A percentile compares a stretch with the other conserved stretches of the same genome.
These are phyloP conservation scores for Stegostoma tigrinum DNA, from an alignment of 2,113 vertebrate genomes.

Conservation along the genomic window DNA sequence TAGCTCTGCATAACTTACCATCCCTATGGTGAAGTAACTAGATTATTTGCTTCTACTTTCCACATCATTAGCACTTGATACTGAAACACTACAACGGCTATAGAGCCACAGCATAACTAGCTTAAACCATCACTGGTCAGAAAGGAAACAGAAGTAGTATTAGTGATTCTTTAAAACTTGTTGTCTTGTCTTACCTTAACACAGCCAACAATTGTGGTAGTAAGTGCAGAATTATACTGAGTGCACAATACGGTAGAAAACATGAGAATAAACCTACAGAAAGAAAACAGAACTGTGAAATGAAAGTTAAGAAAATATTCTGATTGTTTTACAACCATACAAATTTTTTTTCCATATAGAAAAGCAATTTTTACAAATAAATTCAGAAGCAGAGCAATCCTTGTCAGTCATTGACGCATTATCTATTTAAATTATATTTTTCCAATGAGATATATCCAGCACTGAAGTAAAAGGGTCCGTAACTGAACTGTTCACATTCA, in stretches of 20 bases:
- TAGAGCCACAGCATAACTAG: neutral
- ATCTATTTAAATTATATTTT: neutral
- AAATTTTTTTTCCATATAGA: neutral
- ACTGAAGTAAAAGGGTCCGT: neutral
- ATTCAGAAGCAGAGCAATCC: neutral
- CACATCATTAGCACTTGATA: neutral
- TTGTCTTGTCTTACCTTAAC: constrained; percentile 70
- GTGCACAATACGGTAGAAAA: constrained; percentile 91
- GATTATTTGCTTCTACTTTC: neutral
- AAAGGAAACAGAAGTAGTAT: neutral
- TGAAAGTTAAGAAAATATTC: neutral
- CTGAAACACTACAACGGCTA: neutral
- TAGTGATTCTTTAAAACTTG: neutral
- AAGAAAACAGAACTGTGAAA: neutral
- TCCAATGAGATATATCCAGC: neutral
- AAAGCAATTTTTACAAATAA: neutral
- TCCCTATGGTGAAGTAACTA: neutral
- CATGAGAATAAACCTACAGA: constrained; percentile 81
- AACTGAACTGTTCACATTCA: neutral
- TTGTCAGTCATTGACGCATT: neutral
- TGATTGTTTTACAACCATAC: neutral
- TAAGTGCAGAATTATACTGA: constrained; percentile 93
- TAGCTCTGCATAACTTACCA: neutral
- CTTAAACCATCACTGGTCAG: neutral
- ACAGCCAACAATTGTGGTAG: constrained; percentile 93